Base-by-base conservation (phyloP, 2,888 invertebrate species). In the Ditula angustiorana region DNA sequence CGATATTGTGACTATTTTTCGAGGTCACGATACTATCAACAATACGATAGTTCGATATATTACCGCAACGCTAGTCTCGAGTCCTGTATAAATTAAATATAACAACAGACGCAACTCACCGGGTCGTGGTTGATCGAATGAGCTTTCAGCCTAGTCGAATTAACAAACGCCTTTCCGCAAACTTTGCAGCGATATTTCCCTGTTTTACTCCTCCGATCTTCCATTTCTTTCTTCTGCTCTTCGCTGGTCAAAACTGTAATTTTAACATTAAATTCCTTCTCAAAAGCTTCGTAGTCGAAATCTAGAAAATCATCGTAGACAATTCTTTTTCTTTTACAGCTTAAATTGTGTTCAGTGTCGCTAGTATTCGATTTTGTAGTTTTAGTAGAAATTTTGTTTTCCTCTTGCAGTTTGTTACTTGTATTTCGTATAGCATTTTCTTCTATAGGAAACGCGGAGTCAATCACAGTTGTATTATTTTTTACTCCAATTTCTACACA, bases 221-320 rank as follows among this genome's bases (percentile, higher is more conserved):
- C 30, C 1, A 52, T 28, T 16, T 52, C 50, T 21, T 52, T 2
- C 11, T 2, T 21, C 30, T 52, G 50, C 30, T 52, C 50, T 30
- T 52, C 30, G 11, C 19, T 33, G 16, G 11, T 33, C 50, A 52
- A 52, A 33, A 49, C n/a, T 13, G 24, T 49, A 7, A 26, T 49
- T n/a, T 16, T 26, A 24, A 49, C 26, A 13, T 49, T 26, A 49
- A n/a, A 49, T 13, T 49, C 8, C 11, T 49, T 26, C 26, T 49
- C 47, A 13, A 49, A 49, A n/a, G 24, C 24, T 8, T n/a, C 47
- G 8, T 26, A 49, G 8, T 49, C 11, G 7, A 26, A 49, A 8
- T 7, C 2, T 2, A 26, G 47, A 26, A 26, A 49, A 13, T 13
- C n/a, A 21, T 49, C 47, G 24, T 47, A 24, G 26, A 13, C 47